Evolutionary conservation across 2,888 invertebrate species (phyloP), one percentile per base, ranked within the genome.

Genomic region (Oscheius sp.): DNA sequence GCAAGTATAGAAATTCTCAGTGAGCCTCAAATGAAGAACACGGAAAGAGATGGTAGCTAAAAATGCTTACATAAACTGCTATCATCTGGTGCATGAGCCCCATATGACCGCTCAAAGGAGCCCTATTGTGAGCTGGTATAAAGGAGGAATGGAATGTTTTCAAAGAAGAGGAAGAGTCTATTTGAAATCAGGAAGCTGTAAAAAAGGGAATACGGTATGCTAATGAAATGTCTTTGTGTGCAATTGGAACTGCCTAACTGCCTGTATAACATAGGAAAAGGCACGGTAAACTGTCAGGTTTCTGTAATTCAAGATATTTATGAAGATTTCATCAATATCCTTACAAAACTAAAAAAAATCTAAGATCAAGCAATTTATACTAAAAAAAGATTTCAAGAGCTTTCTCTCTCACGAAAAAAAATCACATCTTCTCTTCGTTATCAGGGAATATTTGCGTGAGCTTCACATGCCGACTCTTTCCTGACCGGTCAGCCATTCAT

Each of bases 401-500:
- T n/a, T n/a, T n/a, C n/a, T n/a, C n/a, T n/a, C n/a, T n/a, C n/a
- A n/a, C n/a, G n/a, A n/a, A n/a, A n/a, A n/a, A n/a, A n/a, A n/a
- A n/a, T n/a, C n/a, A n/a, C n/a, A n/a, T n/a, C n/a, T n/a, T n/a
- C n/a, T n/a, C n/a, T n/a, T n/a, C n/a, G n/a, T 47, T 47, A 47
- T 47, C 47, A 47, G 3, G 47, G 24, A 47, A 47, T 47, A 47
- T 47, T 47, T n/a, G n/a, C n/a, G n/a, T n/a, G n/a, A n/a, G n/a
- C n/a, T n/a, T n/a, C n/a, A n/a, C n/a, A n/a, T n/a, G n/a, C n/a
- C n/a, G n/a, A n/a, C n/a, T n/a, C n/a, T n/a, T n/a, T n/a, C n/a
- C 45, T 45, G 45, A 45, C 45, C 45, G 45, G 45, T 45, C 45
- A 45, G 17, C n/a, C n/a, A n/a, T n/a, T n/a, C n/a, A n/a, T n/a